Base-by-base conservation (phyloP, 2,797 vertebrate species). In the Crocodylus rhombifer region DNA sequence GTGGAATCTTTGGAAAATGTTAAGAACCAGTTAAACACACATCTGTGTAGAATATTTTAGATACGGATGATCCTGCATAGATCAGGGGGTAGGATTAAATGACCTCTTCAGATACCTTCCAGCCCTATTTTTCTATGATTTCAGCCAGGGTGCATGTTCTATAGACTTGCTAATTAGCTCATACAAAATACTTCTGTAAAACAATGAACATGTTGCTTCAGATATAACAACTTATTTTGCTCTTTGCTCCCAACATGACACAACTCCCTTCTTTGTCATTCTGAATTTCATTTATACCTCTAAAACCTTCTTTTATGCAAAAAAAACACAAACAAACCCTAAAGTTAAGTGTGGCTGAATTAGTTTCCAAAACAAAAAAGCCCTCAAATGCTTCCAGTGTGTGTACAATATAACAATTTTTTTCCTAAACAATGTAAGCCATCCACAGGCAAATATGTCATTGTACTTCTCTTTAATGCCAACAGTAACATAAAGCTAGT, bases 181-280 rank as follows among this genome's bases (percentile, higher is more conserved):
- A 85, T 88, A 83, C 62, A 71, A 90, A 90, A 80, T 21, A 1
- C 5, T 88, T 91, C 62, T 71, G 78, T 79, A 82, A 93, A 91
- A 87, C 14, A 78, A 6, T 62, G 64, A 82, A 14, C 30, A 17
- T 30, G 14, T 75, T 85, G 33, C 86, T 93, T 83, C 30, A 62
- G 69, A 28, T 3, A 14, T 17, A 74, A 23, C 51, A 28, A 71
- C 36, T 60, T 69, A 20, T 88, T 90, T 93, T 94, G 4, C 65
- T 78, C 4, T 25, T 90, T 87, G 30, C 67, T 90, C 10, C 76
- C 67, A 86, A 89, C 55, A 42, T 25, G 25, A 9, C 55, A 82
- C 84, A 42, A 56, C 28, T 16, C 83, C 64, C 15, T 87, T 26
- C 26, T 81, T 87, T 58, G 14, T 73, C 86, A 51, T 85, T 87